Percentiles rank a stretch among this genome's conserved stretches.
phyloP scores from a whole-genome alignment of 1,140 invertebrate genomes.

The Theocolax elegans region DNA sequence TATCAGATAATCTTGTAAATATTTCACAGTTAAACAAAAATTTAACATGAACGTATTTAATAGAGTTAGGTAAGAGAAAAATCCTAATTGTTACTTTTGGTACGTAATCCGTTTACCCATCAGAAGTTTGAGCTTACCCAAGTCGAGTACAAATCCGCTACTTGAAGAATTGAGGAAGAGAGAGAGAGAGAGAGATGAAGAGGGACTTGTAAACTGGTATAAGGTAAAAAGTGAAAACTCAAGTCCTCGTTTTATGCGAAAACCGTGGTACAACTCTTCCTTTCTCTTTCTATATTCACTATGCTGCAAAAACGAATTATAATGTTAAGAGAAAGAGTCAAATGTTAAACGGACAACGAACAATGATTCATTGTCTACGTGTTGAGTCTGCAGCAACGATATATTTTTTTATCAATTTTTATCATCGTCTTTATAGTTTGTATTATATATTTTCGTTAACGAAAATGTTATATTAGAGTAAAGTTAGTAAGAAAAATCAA shows the following conservation, averaged over 20 bases:
- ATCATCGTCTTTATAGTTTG: too few relatives aligned
- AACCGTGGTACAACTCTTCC: not conserved
- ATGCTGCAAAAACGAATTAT: slow-evolving; percentile 2
- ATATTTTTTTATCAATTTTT: too few relatives aligned
- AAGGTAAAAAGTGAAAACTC: not conserved
- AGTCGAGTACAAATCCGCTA: slow-evolving; percentile 34
- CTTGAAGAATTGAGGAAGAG: slow-evolving; percentile 20
- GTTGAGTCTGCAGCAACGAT: not conserved
- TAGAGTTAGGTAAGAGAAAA: slow-evolving; percentile 1
- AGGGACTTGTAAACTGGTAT: not conserved
- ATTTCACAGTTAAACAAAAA: not conserved
- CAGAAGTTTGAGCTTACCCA: slow-evolving; percentile 31
- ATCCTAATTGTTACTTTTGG: slow-evolving; percentile 31
- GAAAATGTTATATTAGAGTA: too few relatives aligned
- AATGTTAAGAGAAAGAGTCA: not conserved
- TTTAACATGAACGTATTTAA: not conserved
- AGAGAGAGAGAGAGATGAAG: not conserved
- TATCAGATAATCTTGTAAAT: too few relatives aligned
- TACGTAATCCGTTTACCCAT: slow-evolving; percentile 37
- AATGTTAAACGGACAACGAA: not conserved
- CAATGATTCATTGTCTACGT: slow-evolving; percentile 6
- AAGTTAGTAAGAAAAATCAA: too few relatives aligned
- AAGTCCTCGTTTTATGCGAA: not conserved
- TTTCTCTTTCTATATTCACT: too few relatives aligned
- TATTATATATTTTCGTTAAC: too few relatives aligned